A percentile compares a stretch with the other conserved stretches of the same genome.
phyloP scores from a whole-genome alignment of 2,797 vertebrate genomes.

The Mastacembelus armatus region DNA sequence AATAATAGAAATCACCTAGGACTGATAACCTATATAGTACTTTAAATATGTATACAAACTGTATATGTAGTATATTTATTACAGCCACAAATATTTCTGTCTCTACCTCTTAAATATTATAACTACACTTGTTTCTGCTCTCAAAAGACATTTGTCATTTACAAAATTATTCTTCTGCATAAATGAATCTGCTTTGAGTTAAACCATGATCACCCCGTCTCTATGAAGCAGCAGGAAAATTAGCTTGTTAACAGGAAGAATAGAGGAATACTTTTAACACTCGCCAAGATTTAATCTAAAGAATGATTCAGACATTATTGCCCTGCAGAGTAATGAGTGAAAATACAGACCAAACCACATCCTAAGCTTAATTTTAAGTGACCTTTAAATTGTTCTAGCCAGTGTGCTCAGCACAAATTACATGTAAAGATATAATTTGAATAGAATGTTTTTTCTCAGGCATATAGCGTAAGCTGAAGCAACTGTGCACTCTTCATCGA shows the following conservation, averaged over 20 bases:
- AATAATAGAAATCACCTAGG: background rate
- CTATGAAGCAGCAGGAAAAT: slow-evolving; percentile 1
- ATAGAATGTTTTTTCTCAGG: slow-evolving; percentile 73
- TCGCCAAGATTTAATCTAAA: slow-evolving; percentile 69
- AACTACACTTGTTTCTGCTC: background rate
- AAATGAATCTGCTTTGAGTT: slow-evolving; percentile 15
- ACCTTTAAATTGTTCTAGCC: slow-evolving; percentile 68
- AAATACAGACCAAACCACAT: slow-evolving; percentile 37
- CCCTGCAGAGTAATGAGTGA: slow-evolving; percentile 39
- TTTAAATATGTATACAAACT: too few species aligned
- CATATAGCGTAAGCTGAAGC: slow-evolving; percentile 67
- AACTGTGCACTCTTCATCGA: slow-evolving; percentile 58
- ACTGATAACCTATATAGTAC: background rate
- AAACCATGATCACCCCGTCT: slow-evolving; percentile 13
- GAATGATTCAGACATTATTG: slow-evolving; percentile 31
- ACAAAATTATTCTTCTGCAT: slow-evolving; percentile 6
- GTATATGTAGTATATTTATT: too few species aligned
- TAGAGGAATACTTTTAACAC: slow-evolving; percentile 59
- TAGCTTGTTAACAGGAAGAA: slow-evolving; percentile 24
- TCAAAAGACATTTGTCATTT: slow-evolving; percentile 13
- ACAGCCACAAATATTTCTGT: too few species aligned
- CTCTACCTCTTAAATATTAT: background rate
- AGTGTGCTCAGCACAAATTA: slow-evolving; percentile 55
- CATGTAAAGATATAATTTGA: slow-evolving; percentile 64
- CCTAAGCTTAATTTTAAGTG: slow-evolving; percentile 64